phyloP scores from a whole-genome alignment of 2,113 vertebrate species.

The Acrocephalus arundinaceus region DNA sequence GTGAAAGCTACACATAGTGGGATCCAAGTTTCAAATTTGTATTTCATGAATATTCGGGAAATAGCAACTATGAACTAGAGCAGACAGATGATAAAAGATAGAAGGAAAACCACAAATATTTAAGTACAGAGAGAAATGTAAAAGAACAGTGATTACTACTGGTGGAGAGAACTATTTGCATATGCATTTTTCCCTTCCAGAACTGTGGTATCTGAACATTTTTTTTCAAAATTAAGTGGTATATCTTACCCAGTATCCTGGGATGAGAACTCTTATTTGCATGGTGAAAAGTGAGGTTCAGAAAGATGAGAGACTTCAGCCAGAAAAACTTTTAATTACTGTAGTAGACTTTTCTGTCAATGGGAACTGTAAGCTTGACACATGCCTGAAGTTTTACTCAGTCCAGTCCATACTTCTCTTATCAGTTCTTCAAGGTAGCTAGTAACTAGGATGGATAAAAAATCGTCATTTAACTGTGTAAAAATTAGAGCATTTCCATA shows the following conservation, averaged over 20 bases:
- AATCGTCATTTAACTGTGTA: constrained; percentile 16
- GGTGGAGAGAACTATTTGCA: not conserved
- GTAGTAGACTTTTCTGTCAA: not conserved
- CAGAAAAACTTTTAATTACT: not conserved
- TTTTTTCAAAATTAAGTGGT: not conserved
- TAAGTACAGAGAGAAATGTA: not conserved
- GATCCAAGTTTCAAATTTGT: not conserved
- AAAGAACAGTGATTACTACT: not conserved
- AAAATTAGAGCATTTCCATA: constrained; percentile 12
- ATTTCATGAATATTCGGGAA: not conserved
- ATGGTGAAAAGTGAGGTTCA: not conserved
- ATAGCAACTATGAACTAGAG: not conserved
- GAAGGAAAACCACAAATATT: not conserved
- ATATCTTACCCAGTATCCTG: not conserved
- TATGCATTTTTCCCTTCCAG: not conserved
- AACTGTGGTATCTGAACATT: not conserved
- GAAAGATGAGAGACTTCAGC: not conserved
- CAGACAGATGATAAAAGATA: not conserved
- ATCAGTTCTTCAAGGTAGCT: not conserved
- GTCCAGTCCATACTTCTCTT: not conserved
- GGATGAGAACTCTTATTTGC: not conserved
- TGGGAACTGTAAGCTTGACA: not conserved
- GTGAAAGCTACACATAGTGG: not conserved
- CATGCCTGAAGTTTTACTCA: not conserved
- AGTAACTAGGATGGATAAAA: constrained; percentile 20